phyloP scores from a whole-genome alignment of 2,797 vertebrate genomes.

The Heteromormyrus szaboi region DNA sequence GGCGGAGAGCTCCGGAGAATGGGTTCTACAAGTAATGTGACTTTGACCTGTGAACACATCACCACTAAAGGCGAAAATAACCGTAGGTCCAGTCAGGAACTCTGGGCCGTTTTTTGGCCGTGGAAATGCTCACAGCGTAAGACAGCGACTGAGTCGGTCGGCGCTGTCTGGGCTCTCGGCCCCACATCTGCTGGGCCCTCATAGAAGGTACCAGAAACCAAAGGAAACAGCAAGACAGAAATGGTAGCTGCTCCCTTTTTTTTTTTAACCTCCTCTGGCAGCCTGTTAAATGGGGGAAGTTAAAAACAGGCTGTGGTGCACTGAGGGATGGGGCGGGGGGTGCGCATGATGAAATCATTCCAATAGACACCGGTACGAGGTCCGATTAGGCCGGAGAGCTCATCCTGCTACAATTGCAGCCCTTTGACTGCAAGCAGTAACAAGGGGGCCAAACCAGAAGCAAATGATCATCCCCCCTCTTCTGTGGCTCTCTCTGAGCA shows the following conservation, averaged over 20 bases:
- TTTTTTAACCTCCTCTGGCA: background rate
- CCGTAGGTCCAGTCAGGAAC: background rate
- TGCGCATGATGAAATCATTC: background rate
- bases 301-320: background rate
- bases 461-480: background rate
- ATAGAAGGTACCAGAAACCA: background rate
- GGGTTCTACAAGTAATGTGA: background rate
- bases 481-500: background rate
- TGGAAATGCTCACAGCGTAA: background rate
- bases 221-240: background rate
- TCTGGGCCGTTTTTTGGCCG: background rate
- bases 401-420: background rate
- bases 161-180: background rate
- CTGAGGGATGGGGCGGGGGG: background rate
- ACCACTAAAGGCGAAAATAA: background rate
- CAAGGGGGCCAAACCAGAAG: background rate
- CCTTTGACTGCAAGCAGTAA: background rate
- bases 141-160: background rate
- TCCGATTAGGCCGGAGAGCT: background rate
- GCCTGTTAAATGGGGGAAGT: background rate
- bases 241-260: background rate
- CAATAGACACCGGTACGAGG: background rate
- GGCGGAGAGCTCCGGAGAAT: background rate
- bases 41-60: background rate
- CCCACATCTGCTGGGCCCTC: background rate